Conservation (phyloP, 2,113 vertebrate genomes). For the Ceyx margarethae region DNA sequence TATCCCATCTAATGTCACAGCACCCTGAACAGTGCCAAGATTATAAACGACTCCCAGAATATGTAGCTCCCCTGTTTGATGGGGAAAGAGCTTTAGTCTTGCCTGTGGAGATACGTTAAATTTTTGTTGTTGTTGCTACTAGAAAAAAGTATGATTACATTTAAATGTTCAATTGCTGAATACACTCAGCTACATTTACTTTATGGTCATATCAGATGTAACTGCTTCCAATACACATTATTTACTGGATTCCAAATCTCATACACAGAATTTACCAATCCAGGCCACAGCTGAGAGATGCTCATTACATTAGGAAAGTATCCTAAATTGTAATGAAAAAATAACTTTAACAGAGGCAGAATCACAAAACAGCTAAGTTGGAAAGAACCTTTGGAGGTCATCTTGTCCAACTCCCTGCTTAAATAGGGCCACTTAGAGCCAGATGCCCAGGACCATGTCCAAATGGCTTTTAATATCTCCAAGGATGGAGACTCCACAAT, state of each 20-base stretch:
- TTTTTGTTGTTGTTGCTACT: slow-evolving; percentile 75
- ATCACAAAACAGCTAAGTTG: background rate
- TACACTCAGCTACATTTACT: background rate
- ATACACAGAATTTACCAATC: background rate
- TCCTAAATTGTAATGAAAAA: background rate
- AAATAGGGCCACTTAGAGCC: background rate
- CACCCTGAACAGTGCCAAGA: slow-evolving; percentile 81
- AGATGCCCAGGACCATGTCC: background rate
- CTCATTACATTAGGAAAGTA: background rate
- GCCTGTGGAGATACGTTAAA: slow-evolving; percentile 84
- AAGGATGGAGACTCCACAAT: background rate
- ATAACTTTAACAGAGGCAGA: background rate
- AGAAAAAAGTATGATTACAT: slow-evolving; percentile 41
- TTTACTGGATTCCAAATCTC: background rate
- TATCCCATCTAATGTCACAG: slow-evolving; percentile 75
- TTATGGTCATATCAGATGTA: background rate
- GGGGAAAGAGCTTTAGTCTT: slow-evolving; percentile 93
- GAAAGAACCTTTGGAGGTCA: background rate
- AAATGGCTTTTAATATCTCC: background rate
- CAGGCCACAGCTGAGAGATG: background rate
- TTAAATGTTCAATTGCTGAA: slow-evolving; percentile 6
- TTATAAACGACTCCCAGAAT: slow-evolving; percentile 93
- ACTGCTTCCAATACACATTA: background rate
- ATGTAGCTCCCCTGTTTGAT: slow-evolving; percentile 91
- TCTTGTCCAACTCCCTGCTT: background rate